Percentiles rank a stretch among this genome's conserved stretches.
phyloP scores from a whole-genome alignment of 1,140 invertebrate genomes.

The Papilio xuthus region DNA sequence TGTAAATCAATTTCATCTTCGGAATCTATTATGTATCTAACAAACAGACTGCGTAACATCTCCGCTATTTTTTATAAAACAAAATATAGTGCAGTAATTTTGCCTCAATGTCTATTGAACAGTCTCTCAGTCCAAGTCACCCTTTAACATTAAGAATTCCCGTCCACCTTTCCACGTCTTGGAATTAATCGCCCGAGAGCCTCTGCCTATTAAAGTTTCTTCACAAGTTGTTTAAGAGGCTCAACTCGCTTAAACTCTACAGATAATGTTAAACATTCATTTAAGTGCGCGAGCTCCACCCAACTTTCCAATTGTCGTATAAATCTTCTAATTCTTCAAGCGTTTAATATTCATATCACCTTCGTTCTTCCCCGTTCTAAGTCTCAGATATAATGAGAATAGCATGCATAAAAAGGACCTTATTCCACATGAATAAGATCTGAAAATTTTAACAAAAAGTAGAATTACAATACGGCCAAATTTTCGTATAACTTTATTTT shows the following conservation, averaged over 20 bases:
- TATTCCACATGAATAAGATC: slow-evolving; percentile 27
- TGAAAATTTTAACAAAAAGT: neutral
- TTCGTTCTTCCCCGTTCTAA: slow-evolving; percentile 44
- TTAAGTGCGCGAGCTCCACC: slow-evolving; percentile 68
- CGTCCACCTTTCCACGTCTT: slow-evolving; percentile 72
- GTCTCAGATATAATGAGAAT: neutral
- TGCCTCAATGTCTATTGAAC: neutral
- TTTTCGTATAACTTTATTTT: neutral
- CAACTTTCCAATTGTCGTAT: slow-evolving; percentile 76
- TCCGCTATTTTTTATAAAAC: neutral
- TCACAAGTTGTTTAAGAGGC: slow-evolving; percentile 76
- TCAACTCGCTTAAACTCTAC: slow-evolving; percentile 72
- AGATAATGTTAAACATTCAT: slow-evolving; percentile 82
- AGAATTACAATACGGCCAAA: neutral
- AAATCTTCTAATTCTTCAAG: slow-evolving; percentile 79
- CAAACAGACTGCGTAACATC: neutral
- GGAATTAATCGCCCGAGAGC: slow-evolving; percentile 79
- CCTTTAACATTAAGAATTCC: slow-evolving; percentile 77
- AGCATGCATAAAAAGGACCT: neutral
- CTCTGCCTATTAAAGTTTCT: slow-evolving; percentile 79
- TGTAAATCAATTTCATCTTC: no score
- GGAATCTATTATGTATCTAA: neutral
- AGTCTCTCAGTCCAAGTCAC: slow-evolving; percentile 47
- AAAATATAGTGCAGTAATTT: neutral
- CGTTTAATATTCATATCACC: slow-evolving; percentile 81